Percentiles rank a stretch among this genome's conserved stretches.
phyloP scores from a whole-genome alignment of 1,140 invertebrate species.

The Leptinotarsa texana region DNA sequence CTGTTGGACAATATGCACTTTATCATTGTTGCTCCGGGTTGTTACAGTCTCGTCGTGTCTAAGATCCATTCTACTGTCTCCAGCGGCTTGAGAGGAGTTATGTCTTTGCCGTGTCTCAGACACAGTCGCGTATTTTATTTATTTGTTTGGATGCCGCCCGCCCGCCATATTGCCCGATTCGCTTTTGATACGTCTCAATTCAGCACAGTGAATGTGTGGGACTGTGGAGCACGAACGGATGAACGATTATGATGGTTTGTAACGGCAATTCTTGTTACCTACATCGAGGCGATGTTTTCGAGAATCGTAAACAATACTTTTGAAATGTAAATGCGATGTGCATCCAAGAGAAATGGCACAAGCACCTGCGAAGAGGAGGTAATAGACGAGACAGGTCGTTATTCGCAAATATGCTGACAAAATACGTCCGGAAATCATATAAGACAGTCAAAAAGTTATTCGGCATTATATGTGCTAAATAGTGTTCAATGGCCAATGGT shows the following conservation, averaged over 20 bases:
- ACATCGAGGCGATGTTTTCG: constrained; percentile 38
- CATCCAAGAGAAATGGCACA: neutral
- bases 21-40: constrained; percentile 44
- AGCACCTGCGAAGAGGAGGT: neutral
- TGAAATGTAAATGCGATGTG: constrained; percentile 32
- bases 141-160: constrained; percentile 33
- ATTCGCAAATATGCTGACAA: neutral
- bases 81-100: constrained; percentile 42
- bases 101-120: constrained; percentile 44
- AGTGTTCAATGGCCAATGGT: no score
- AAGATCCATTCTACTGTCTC: constrained; percentile 48
- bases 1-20: constrained; percentile 34
- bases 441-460: no score
- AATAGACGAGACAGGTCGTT: neutral
- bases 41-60: constrained; percentile 46
- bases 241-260: constrained; percentile 38
- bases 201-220: constrained; percentile 33
- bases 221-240: constrained; percentile 35
- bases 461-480: no score
- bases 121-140: constrained; percentile 30
- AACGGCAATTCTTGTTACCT: constrained; percentile 39
- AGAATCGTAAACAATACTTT: constrained; percentile 37
- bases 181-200: constrained; percentile 43
- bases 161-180: constrained; percentile 40
- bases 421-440: neutral